phyloP scores from a whole-genome alignment of 1,140 invertebrate species.

The Lordiphosa mommai region DNA sequence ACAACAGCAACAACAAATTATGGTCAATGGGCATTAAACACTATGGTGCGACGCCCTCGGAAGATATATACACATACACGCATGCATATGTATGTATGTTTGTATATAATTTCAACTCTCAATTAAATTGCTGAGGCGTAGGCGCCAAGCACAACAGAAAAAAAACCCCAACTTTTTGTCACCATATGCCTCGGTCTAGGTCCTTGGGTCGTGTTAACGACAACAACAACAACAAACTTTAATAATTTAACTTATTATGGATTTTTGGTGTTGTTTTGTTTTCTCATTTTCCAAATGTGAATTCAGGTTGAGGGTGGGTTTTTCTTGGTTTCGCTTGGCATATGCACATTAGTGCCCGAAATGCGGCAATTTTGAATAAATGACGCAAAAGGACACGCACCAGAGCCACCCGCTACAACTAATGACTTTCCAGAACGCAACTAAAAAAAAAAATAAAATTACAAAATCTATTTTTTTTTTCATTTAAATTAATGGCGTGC shows the following conservation, averaged over 20 bases:
- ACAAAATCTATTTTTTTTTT: conserved; percentile 10
- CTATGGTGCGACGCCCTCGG: conserved; percentile 14
- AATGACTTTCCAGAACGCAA: conserved; percentile 69
- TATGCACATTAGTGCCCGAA: conserved; percentile 70
- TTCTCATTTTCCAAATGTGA: conserved; percentile 44
- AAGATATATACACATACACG: conserved; percentile 4
- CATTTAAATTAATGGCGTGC: conserved; percentile 13
- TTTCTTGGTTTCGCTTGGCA: conserved; percentile 39
- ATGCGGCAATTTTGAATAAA: conserved; percentile 76
- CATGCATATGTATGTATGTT: conserved; percentile 9
- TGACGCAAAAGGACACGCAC: conserved; percentile 69
- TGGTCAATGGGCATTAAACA: conserved; percentile 37
- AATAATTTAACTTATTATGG: conserved; percentile 76
- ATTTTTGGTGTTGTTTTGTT: conserved; percentile 58
- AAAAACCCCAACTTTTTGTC: conserved; percentile 56
- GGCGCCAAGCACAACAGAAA: conserved; percentile 44
- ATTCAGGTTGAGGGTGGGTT: conserved; percentile 44
- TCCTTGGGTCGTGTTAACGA: conserved; percentile 34
- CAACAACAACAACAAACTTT: conserved; percentile 50
- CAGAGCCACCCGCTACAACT: conserved; percentile 25
- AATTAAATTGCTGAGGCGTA: conserved; percentile 71
- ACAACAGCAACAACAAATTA: conserved; percentile 46
- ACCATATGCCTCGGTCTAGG: conserved; percentile 59
- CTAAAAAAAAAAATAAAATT: conserved; percentile 8
- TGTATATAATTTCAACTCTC: conserved; percentile 66